A percentile compares a stretch with the other conserved stretches of the same genome.
Conservation (phyloP, 2,888 invertebrate genomes). For the Folsomia candida region DNA sequence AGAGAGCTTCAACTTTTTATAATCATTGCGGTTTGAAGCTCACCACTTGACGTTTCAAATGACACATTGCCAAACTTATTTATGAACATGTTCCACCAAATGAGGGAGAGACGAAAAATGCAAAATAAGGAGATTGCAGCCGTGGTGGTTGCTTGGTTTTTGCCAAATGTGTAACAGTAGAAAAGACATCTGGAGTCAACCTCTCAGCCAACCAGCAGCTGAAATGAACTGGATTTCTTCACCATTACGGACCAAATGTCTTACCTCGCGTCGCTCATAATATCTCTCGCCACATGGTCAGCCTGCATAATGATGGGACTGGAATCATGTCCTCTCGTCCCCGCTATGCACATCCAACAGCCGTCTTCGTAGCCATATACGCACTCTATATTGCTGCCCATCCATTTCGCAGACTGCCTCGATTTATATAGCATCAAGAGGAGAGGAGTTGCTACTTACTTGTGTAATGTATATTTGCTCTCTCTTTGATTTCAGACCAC, state of each 20-base stretch:
- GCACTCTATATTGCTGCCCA: too few relatives aligned
- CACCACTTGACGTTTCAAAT: constrained; percentile 3
- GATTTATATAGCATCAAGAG: too few relatives aligned
- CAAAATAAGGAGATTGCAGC: neutral
- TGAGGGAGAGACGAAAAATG: neutral
- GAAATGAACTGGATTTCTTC: neutral
- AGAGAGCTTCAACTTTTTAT: neutral
- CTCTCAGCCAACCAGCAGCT: too few relatives aligned
- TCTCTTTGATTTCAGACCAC: constrained; percentile 23
- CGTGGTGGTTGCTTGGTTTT: neutral
- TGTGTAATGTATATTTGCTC: neutral
- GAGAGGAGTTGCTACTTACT: too few relatives aligned
- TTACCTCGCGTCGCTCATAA: neutral
- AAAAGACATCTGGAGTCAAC: neutral
- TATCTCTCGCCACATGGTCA: neutral
- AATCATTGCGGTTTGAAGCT: neutral
- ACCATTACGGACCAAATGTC: neutral
- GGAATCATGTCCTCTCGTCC: too few relatives aligned
- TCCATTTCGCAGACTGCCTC: too few relatives aligned
- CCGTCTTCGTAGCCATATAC: too few relatives aligned
- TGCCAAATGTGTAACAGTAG: neutral
- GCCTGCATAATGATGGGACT: too few relatives aligned
- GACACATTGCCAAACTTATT: constrained; percentile 19
- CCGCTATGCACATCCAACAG: too few relatives aligned
- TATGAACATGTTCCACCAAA: constrained; percentile 14